phyloP scores from a whole-genome alignment of 2,113 vertebrate species.

The Charina bottae region DNA sequence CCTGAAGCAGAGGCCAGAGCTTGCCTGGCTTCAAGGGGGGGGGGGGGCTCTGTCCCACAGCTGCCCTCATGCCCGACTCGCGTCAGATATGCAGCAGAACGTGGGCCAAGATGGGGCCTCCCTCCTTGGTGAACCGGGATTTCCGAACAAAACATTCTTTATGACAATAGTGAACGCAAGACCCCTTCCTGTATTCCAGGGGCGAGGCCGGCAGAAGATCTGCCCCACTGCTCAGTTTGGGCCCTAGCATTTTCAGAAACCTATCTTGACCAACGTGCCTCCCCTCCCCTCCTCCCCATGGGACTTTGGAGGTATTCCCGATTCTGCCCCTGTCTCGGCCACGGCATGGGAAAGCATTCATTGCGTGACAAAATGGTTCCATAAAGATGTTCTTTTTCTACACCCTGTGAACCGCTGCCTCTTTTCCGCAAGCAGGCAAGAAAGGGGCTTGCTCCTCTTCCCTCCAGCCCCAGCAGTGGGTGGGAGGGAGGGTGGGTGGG shows the following conservation, averaged over 20 bases:
- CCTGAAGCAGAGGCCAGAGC: not conserved
- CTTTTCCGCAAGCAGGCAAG: not conserved
- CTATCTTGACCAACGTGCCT: not conserved
- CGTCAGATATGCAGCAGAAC: not conserved
- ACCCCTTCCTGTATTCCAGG: too few relatives aligned
- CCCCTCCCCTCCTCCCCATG: not conserved
- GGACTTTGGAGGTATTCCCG: not conserved
- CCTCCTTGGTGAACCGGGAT: not conserved
- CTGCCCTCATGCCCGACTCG: not conserved
- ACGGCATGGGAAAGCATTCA: not conserved
- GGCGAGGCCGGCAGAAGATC: not conserved
- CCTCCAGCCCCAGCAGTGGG: too few relatives aligned
- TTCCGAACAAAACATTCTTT: not conserved
- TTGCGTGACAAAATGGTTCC: not conserved
- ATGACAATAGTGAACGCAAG: not conserved
- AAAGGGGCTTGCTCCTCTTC: not conserved
- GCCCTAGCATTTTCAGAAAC: not conserved
- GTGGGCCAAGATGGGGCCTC: not conserved
- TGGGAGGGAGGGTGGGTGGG: not conserved
- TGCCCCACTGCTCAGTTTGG: not conserved
- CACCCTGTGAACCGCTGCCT: not conserved
- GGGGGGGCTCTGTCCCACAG: not conserved
- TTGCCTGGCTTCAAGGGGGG: not conserved
- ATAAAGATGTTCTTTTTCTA: constrained; percentile 8
- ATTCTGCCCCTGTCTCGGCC: not conserved